phyloP scores from a whole-genome alignment of 2,888 invertebrate species.

The Stratiomys singularior region DNA sequence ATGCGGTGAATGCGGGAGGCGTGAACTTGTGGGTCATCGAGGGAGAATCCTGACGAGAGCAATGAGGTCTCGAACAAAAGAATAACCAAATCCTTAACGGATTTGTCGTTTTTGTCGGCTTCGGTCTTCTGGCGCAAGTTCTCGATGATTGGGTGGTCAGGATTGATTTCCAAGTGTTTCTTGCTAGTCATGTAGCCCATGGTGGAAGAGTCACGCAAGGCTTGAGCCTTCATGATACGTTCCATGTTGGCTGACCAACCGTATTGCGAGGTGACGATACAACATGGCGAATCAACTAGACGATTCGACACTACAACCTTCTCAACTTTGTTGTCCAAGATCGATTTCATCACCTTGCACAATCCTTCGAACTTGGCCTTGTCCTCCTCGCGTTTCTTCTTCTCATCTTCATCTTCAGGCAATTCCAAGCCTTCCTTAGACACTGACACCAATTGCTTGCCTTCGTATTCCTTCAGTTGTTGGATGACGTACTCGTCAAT shows the following conservation, averaged over 20 bases:
- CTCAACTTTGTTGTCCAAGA: constrained; percentile 97
- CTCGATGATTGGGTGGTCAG: constrained; percentile 92
- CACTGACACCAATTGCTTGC: constrained; percentile 94
- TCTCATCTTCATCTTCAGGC: constrained; percentile 96
- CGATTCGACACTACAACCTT: constrained; percentile 97
- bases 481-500: constrained; percentile 99
- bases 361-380: constrained; percentile 72
- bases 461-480: constrained; percentile 98
- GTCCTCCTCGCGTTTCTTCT: constrained; percentile 94
- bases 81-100: constrained; percentile 97
- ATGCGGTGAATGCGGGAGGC: constrained; percentile 96
- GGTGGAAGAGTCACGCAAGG: constrained; percentile 95
- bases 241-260: constrained; percentile 99
- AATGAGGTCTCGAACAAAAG: constrained; percentile 95
- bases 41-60: constrained; percentile 93
- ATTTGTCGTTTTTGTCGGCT: constrained; percentile 97
- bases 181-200: constrained; percentile 99
- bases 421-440: constrained; percentile 98
- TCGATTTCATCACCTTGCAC: constrained; percentile 91
- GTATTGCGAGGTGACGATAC: constrained; percentile 98
- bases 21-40: constrained; percentile 96
- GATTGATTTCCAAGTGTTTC: constrained; percentile 98
- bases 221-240: constrained; percentile 99
- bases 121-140: constrained; percentile 91
- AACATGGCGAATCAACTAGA: constrained; percentile 97